phyloP scores from a whole-genome alignment of 2,888 invertebrate species.

The Trissolcus japonicus region DNA sequence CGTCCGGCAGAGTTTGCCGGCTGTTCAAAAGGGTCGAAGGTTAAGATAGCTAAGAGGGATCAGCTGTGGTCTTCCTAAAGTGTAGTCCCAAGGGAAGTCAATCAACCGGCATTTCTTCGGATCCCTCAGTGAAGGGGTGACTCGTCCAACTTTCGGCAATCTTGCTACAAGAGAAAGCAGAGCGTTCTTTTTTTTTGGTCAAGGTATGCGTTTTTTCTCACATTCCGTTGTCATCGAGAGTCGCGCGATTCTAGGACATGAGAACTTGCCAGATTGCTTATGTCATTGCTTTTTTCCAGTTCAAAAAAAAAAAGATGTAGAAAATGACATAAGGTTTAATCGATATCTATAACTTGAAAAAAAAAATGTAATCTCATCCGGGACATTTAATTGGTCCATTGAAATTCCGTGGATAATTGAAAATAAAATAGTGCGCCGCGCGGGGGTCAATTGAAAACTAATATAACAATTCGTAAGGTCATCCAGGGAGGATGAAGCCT shows the following conservation, averaged over 20 bases:
- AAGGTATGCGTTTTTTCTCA: slow-evolving; percentile 24
- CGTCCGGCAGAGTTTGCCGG: slow-evolving; percentile 67
- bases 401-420: neutral
- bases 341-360: too few species aligned
- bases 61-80: slow-evolving; percentile 73
- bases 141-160: slow-evolving; percentile 43
- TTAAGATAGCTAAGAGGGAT: slow-evolving; percentile 73
- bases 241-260: too few species aligned
- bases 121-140: slow-evolving; percentile 64
- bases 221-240: slow-evolving; percentile 6
- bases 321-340: too few species aligned
- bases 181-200: slow-evolving; percentile 3
- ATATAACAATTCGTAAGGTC: slow-evolving; percentile 26
- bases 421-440: neutral
- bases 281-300: too few species aligned
- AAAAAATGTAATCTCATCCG: too few species aligned
- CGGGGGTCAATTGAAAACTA: slow-evolving; percentile 24
- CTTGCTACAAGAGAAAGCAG: slow-evolving; percentile 13
- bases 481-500: neutral
- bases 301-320: too few species aligned
- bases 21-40: slow-evolving; percentile 61
- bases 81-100: slow-evolving; percentile 75
- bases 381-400: too few species aligned
- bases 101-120: slow-evolving; percentile 74
- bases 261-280: too few species aligned